phyloP scores from a whole-genome alignment of 1,140 invertebrate genomes.

The Diachasma alloeum region DNA sequence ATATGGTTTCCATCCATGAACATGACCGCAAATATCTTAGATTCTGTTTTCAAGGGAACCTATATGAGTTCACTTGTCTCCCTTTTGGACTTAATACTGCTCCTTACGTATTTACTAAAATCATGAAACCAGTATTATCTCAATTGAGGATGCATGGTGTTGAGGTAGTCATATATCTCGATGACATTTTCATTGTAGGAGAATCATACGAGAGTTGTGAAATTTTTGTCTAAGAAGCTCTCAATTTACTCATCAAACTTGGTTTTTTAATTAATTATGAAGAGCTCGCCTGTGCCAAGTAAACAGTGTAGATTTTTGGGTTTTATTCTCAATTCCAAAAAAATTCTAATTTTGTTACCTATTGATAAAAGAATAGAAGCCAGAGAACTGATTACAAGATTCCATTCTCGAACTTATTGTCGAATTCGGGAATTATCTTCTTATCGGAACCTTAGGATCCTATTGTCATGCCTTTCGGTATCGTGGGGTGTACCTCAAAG shows the following conservation, averaged over 20 bases:
- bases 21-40: conserved; percentile 13
- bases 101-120: conserved; percentile 40
- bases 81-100: conserved; percentile 25
- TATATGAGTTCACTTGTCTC: conserved; percentile 21
- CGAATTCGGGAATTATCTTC: no score
- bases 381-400: no score
- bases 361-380: no score
- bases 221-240: neutral
- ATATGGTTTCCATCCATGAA: neutral
- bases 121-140: conserved; percentile 37
- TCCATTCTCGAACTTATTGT: no score
- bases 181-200: conserved; percentile 18
- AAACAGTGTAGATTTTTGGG: no score
- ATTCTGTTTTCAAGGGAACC: conserved; percentile 1
- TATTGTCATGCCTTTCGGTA: no score
- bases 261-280: conserved; percentile 16
- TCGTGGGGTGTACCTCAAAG: no score
- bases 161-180: conserved; percentile 16
- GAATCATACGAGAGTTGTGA: neutral
- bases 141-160: conserved; percentile 6
- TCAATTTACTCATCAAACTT: neutral
- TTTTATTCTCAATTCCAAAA: no score
- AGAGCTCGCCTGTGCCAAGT: no score
- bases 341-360: no score
- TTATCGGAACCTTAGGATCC: no score